Evolutionary conservation across 35 echinoderm and acorn worm species (phyloP).

Genomic region (Apostichopus californicus): DNA sequence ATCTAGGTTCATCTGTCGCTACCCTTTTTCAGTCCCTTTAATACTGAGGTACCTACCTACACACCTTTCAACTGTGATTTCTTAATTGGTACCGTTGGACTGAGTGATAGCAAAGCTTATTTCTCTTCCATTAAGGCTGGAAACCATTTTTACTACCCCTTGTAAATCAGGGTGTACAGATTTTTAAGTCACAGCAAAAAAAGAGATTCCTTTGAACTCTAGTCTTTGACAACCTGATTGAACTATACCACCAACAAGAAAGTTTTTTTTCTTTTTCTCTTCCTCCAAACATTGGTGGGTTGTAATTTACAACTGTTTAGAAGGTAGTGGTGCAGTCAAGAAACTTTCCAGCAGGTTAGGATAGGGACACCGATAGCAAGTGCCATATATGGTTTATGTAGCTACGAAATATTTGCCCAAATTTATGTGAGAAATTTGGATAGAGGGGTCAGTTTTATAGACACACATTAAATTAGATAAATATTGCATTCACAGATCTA

Average conservation of each 20-base stretch:
- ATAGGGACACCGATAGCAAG: background rate
- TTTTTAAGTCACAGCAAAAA: background rate
- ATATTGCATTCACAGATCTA: background rate
- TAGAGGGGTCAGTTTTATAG: slow-evolving; percentile 10
- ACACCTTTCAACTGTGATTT: too few relatives aligned
- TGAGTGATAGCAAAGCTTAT: background rate
- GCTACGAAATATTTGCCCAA: background rate
- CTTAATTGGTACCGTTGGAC: too few relatives aligned
- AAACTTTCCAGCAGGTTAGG: background rate
- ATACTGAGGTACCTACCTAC: too few relatives aligned
- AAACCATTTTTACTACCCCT: background rate
- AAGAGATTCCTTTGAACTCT: background rate
- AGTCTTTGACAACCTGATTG: background rate
- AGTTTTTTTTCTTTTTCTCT: background rate
- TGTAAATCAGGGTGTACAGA: background rate
- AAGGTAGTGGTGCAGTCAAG: background rate
- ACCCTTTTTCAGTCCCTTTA: too few relatives aligned
- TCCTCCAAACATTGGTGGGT: slow-evolving; percentile 8
- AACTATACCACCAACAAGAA: slow-evolving; percentile 7
- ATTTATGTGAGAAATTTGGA: slow-evolving; percentile 40
- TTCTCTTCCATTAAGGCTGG: slow-evolving; percentile 28
- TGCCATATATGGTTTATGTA: background rate
- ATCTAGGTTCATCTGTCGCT: too few relatives aligned
- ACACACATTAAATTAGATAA: background rate
- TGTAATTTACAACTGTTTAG: slow-evolving; percentile 25